Conservation (phyloP, 1,140 invertebrate species). For the Eurosta solidaginis region DNA sequence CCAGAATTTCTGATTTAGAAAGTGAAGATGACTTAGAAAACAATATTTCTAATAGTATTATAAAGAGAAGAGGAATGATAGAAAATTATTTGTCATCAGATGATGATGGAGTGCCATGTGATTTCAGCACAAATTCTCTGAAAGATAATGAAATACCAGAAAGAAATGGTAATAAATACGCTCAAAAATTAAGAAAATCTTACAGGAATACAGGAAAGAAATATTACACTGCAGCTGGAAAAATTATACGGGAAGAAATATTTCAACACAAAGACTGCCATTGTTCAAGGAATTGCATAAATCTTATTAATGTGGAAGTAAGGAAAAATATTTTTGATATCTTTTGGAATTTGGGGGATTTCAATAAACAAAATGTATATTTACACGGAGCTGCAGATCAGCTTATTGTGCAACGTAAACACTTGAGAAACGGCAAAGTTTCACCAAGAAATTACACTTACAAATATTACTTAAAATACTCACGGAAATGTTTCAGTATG, state of each 20-base stretch:
- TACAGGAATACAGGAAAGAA: background rate
- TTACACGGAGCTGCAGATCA: no score
- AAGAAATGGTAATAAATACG: slow-evolving; percentile 2
- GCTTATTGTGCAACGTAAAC: no score
- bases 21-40: no score
- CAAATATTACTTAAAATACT: no score
- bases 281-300: background rate
- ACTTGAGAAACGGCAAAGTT: no score
- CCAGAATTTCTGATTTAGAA: no score
- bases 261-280: background rate
- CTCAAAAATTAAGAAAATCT: background rate
- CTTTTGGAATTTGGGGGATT: background rate
- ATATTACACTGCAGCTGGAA: background rate
- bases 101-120: slow-evolving; percentile 30
- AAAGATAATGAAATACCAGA: slow-evolving; percentile 28
- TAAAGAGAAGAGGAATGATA: no score
- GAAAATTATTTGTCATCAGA: no score
- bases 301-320: background rate
- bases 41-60: no score
- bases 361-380: no score
- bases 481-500: no score
- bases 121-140: slow-evolving; percentile 31
- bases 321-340: background rate
- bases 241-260: slow-evolving; percentile 6
- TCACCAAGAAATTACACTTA: no score